phyloP scores from a whole-genome alignment of 1,140 invertebrate species.

The Ceratitis capitata region DNA sequence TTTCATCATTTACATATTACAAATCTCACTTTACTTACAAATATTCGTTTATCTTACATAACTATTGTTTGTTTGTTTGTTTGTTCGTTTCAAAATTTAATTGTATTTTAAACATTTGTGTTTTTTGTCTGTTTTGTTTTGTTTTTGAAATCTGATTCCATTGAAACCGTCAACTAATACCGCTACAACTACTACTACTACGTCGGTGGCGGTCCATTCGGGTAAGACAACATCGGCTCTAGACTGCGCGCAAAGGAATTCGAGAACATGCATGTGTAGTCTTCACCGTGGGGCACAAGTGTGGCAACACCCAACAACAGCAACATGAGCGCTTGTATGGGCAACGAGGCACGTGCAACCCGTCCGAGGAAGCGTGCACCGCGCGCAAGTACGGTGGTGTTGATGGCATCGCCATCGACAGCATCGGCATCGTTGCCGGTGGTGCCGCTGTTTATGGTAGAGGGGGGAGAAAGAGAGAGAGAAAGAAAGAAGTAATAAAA shows the following conservation, averaged over 20 bases:
- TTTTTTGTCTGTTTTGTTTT: neutral
- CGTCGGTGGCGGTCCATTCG: conserved; percentile 88
- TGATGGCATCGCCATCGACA: conserved; percentile 68
- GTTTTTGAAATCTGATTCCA: too few relatives aligned
- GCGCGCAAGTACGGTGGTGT: conserved; percentile 75
- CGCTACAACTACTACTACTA: too few relatives aligned
- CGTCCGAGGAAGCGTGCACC: conserved; percentile 85
- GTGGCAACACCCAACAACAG: conserved; percentile 88
- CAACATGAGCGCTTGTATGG: conserved; percentile 89
- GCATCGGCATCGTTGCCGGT: conserved; percentile 56
- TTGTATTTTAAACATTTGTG: neutral
- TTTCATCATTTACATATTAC: neutral
- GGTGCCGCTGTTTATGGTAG: conserved; percentile 58
- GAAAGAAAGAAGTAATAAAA: conserved; percentile 41
- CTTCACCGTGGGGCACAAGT: conserved; percentile 84
- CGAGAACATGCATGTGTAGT: conserved; percentile 83
- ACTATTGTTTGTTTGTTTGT: neutral
- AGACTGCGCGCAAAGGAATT: conserved; percentile 84
- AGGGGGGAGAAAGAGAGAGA: conserved; percentile 7
- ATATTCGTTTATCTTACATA: neutral
- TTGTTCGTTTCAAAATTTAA: conserved; percentile 3
- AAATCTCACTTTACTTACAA: neutral
- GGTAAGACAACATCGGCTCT: conserved; percentile 86
- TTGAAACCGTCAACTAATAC: neutral
- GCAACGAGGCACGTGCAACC: conserved; percentile 87